phyloP scores from a whole-genome alignment of 1,140 invertebrate species.

The Ganaspis sp. region DNA sequence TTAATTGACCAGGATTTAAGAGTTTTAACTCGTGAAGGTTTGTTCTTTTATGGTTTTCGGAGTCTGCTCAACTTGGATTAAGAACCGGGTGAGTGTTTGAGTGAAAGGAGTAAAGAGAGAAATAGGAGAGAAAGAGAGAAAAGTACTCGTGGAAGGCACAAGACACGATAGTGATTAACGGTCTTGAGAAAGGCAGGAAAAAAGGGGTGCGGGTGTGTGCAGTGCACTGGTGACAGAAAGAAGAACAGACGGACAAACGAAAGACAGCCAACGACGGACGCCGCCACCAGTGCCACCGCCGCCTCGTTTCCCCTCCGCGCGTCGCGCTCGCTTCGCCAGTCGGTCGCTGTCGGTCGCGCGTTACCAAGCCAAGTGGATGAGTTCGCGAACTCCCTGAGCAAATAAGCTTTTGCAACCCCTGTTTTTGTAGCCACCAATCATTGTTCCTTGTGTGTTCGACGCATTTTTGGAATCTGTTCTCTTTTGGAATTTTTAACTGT shows the following conservation, averaged over 20 bases:
- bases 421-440: background rate
- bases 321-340: slow-evolving; percentile 53
- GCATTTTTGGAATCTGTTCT: slow-evolving; percentile 24
- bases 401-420: slow-evolving; percentile 26
- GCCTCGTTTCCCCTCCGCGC: slow-evolving; percentile 38
- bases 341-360: slow-evolving; percentile 65
- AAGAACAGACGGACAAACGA: slow-evolving; percentile 32
- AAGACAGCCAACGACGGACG: slow-evolving; percentile 32
- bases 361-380: slow-evolving; percentile 68
- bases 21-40: background rate
- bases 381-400: slow-evolving; percentile 59
- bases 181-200: slow-evolving; percentile 33
- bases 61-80: background rate
- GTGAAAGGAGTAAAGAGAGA: slow-evolving; percentile 26
- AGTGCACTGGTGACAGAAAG: slow-evolving; percentile 60
- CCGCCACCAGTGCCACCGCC: slow-evolving; percentile 38
- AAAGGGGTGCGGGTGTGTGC: slow-evolving; percentile 32
- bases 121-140: slow-evolving; percentile 4
- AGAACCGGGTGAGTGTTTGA: background rate
- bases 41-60: background rate
- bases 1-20: background rate
- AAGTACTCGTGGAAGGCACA: slow-evolving; percentile 26
- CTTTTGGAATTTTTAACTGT: slow-evolving; percentile 32
- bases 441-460: slow-evolving; percentile 5
- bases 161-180: slow-evolving; percentile 43